Evolutionary conservation across 2,888 invertebrate genomes (phyloP), one percentile per base, ranked within the genome.

Genomic region (Diaperis boleti): DNA sequence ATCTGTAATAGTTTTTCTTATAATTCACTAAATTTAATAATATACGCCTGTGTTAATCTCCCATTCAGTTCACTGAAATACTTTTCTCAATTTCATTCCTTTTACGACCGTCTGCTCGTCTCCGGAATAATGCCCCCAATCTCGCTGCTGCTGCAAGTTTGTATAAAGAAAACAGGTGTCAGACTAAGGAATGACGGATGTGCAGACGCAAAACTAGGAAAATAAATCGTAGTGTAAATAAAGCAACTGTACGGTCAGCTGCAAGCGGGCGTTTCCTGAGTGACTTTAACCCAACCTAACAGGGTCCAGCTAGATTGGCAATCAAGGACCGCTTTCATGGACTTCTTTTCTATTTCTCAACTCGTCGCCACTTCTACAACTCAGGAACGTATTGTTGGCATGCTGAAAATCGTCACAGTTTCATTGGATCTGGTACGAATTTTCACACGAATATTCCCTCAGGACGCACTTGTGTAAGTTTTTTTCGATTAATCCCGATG

Each of bases 291-390:
- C 57, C 57, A 62, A 54, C 50, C 44, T 65, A 59, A 65, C 61
- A 65, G 62, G 59, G 65, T 65, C 65, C 62, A 13, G 41, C 59
- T 65, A 65, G 65, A 65, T 65, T 65, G 65, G 65, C 65, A 65
- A 65, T 65, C 65, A 65, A 65, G 62, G 50, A 54, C 49, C 59
- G 62, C 65, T 65, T 65, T 65, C 65, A 65, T 35, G 62, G 59
- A 62, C 59, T 64, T 59, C 65, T 65, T 65, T 64, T 65, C 65
- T 59, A 65, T 62, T 62, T 62, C 57, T 39, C 64, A 41, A 56
- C 59, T 49, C 59, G 33, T 22, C 20, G 33, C 59, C 45, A 39
- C 35, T 61, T 56, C 54, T 35, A 52, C 52, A 20, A 56, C 57
- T 64, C 56, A 52, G 35, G 50, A 29, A 14, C 45, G 52, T 61